Percentiles rank a stretch among this genome's conserved stretches.
phyloP scores from a whole-genome alignment of 1,140 invertebrate species.

The Drosophila nannoptera region DNA sequence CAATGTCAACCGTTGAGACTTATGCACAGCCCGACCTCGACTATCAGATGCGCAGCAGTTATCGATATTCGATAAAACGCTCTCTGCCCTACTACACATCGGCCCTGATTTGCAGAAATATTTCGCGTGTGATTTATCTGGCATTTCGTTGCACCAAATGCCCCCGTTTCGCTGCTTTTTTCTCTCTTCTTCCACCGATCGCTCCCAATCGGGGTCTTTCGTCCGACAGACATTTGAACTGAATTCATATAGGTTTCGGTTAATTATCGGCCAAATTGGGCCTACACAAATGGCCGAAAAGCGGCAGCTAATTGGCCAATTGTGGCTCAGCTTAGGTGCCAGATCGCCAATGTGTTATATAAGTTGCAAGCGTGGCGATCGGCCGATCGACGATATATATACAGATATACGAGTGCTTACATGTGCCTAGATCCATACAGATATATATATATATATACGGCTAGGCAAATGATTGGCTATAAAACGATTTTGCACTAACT shows the following conservation, averaged over 20 bases:
- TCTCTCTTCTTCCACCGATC: too few relatives aligned
- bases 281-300: constrained; percentile 35
- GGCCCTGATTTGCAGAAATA: too few relatives aligned
- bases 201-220: background rate
- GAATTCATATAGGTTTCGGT: constrained; percentile 21
- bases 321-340: constrained; percentile 8
- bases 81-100: too few relatives aligned
- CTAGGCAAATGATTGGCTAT: constrained; percentile 23
- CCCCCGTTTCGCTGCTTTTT: background rate
- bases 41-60: too few relatives aligned
- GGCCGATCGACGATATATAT: constrained; percentile 1
- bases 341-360: constrained; percentile 14
- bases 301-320: constrained; percentile 37
- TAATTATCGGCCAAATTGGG: constrained; percentile 32
- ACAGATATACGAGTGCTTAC: constrained; percentile 1
- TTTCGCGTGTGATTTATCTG: background rate
- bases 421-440: background rate
- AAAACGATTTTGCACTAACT: constrained; percentile 18
- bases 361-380: constrained; percentile 21
- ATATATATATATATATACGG: background rate
- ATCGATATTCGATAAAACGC: too few relatives aligned
- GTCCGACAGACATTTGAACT: constrained; percentile 6
- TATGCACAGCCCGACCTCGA: too few relatives aligned
- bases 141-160: background rate
- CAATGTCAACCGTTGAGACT: too few relatives aligned